Conservation (phyloP, 2,113 vertebrate genomes). For the Heterochromis multidens region DNA sequence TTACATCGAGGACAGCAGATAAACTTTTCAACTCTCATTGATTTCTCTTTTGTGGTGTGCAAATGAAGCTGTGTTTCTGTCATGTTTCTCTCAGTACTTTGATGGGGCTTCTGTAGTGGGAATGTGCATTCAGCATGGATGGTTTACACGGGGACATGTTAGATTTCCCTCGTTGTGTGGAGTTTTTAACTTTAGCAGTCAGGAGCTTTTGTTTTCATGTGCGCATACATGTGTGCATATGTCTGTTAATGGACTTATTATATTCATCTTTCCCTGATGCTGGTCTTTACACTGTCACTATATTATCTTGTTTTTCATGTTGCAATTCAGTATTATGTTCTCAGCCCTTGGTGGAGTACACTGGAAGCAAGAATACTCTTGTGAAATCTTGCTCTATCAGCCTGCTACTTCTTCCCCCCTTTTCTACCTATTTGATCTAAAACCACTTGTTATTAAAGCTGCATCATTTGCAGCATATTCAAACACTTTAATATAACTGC, state of each 20-base stretch:
- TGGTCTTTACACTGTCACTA: background rate
- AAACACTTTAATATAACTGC: background rate
- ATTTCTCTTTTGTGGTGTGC: background rate
- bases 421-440: background rate
- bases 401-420: background rate
- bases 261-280: background rate
- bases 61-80: background rate
- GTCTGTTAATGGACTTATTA: background rate
- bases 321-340: background rate
- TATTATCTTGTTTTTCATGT: background rate
- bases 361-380: background rate
- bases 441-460: background rate
- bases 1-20: background rate
- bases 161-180: background rate
- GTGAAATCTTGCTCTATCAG: background rate
- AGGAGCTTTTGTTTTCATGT: background rate
- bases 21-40: slow-evolving; percentile 1
- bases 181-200: background rate
- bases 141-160: background rate
- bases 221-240: background rate
- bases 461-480: background rate
- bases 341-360: background rate
- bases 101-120: background rate
- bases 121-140: background rate
- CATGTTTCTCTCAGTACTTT: background rate